Percentiles rank a stretch among this genome's conserved stretches.
Evolutionary conservation across 2,888 invertebrate genomes (phyloP).

Genomic region (Drosophila hamatofila): DNA sequence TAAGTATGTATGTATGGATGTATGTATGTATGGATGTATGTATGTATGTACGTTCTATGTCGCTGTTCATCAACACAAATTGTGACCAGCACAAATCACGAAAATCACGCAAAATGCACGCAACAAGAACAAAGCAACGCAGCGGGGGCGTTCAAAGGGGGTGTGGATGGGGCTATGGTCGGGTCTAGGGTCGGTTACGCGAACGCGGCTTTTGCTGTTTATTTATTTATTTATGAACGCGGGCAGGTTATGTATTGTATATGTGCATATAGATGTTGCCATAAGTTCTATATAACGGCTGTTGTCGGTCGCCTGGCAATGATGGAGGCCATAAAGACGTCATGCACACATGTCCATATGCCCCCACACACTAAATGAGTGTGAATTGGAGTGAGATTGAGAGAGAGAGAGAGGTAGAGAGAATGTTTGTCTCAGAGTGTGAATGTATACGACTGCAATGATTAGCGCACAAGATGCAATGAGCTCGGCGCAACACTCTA

Average conservation of each 20-base stretch:
- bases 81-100: constrained; percentile 52
- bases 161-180: not conserved
- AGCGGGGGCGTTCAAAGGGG: not conserved
- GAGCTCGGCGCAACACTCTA: constrained; percentile 42
- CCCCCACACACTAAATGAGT: constrained; percentile 15
- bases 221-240: constrained; percentile 72
- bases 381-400: not conserved
- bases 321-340: constrained; percentile 65
- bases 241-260: constrained; percentile 31
- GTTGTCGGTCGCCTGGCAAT: constrained; percentile 56
- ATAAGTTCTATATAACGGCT: constrained; percentile 32
- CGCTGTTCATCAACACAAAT: constrained; percentile 59
- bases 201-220: constrained; percentile 35
- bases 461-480: constrained; percentile 53
- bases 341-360: constrained; percentile 29
- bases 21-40: no score
- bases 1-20: no score
- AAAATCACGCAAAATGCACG: constrained; percentile 66
- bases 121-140: constrained; percentile 23
- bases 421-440: not conserved
- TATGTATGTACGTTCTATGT: not conserved
- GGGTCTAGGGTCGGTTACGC: not conserved
- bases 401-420: no score
- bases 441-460: constrained; percentile 17
- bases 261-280: constrained; percentile 3